phyloP scores from a whole-genome alignment of 2,113 vertebrate species.

The Zapornia atra region DNA sequence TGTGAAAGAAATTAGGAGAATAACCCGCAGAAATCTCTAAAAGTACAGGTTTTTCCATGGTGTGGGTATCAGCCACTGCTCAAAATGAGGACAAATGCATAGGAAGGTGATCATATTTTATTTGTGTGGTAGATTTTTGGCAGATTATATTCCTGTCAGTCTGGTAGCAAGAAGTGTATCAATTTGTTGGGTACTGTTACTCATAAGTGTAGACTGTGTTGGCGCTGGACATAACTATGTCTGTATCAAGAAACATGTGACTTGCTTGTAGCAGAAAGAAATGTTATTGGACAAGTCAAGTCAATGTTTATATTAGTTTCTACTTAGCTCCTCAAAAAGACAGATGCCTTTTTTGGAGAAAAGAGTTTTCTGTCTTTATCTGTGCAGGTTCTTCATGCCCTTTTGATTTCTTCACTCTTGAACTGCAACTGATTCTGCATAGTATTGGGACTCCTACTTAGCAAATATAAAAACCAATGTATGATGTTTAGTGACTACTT shows the following conservation, averaged over 20 bases:
- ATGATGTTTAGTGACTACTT: not conserved
- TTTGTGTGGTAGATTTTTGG: not conserved
- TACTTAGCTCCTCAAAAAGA: not conserved
- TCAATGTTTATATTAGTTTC: not conserved
- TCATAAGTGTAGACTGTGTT: not conserved
- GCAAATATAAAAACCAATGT: not conserved
- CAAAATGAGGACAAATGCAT: not conserved
- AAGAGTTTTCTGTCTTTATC: not conserved
- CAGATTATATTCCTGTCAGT: not conserved
- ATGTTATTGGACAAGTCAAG: not conserved
- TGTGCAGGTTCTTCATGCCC: not conserved
- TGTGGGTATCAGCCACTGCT: not conserved
- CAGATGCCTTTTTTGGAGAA: not conserved
- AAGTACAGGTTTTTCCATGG: not conserved
- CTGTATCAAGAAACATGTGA: not conserved
- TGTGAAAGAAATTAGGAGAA: not conserved
- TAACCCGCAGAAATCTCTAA: not conserved
- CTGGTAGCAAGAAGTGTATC: not conserved
- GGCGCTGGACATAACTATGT: not conserved
- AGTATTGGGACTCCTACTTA: not conserved
- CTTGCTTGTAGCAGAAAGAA: not conserved
- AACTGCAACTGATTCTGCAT: not conserved
- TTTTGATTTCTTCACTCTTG: not conserved
- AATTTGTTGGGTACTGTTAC: not conserved
- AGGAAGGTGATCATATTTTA: not conserved